Conservation (phyloP, 2,797 vertebrate genomes). For the Pterois miles region DNA sequence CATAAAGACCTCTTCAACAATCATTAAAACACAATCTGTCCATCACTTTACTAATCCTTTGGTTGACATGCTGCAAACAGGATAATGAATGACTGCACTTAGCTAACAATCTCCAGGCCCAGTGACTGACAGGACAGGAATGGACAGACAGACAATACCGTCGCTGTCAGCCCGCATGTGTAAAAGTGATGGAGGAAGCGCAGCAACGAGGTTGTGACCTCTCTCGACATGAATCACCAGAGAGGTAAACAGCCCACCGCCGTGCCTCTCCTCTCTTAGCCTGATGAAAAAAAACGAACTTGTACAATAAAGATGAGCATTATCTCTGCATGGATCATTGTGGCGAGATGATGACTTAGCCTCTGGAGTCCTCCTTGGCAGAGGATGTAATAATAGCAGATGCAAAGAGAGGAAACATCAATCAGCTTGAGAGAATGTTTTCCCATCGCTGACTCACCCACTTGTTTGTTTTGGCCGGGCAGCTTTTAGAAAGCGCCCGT, state of each 20-base stretch:
- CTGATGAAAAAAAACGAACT: neutral
- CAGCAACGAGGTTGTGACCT: constrained; percentile 45
- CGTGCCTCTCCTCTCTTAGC: neutral
- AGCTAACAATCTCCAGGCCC: constrained; percentile 5
- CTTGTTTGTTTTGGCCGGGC: constrained; percentile 74
- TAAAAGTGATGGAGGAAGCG: constrained; percentile 57
- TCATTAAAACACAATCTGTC: neutral
- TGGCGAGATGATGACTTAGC: constrained; percentile 54
- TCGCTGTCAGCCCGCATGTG: constrained; percentile 29
- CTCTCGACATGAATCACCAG: constrained; percentile 41
- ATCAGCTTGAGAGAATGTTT: constrained; percentile 71
- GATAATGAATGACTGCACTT: constrained; percentile 25
- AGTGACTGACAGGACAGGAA: constrained; percentile 33
- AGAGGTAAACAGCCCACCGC: constrained; percentile 34
- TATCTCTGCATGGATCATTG: constrained; percentile 48
- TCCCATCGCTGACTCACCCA: constrained; percentile 59
- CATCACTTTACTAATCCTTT: neutral
- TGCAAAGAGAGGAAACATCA: constrained; percentile 75
- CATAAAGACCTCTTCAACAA: neutral
- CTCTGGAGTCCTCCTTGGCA: constrained; percentile 49
- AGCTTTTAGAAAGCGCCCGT: constrained; percentile 31
- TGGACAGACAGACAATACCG: constrained; percentile 23
- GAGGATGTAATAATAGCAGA: constrained; percentile 68
- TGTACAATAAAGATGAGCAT: constrained; percentile 26
- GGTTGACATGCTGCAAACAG: constrained; percentile 10